Conservation (phyloP, 2,888 invertebrate genomes). For the Campaea margaritaria region DNA sequence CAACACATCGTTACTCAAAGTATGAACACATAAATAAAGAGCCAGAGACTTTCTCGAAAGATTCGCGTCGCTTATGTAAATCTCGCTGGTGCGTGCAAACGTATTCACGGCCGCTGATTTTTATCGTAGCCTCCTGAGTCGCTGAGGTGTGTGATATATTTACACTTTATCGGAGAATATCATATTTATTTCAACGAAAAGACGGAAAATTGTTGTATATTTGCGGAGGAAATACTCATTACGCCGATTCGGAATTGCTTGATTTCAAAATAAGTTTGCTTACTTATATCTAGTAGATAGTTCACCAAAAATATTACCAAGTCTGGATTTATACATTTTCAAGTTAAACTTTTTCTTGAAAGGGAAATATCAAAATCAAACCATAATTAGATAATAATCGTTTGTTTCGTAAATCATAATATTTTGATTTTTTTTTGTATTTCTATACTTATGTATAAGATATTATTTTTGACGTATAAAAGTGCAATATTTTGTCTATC, state of each 20-base stretch:
- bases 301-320: no score
- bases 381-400: no score
- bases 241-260: neutral
- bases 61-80: constrained; percentile 48
- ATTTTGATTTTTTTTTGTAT: no score
- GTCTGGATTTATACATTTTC: no score
- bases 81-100: constrained; percentile 59
- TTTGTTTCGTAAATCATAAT: no score
- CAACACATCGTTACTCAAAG: constrained; percentile 36
- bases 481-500: no score
- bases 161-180: constrained; percentile 37
- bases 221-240: constrained; percentile 10
- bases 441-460: no score
- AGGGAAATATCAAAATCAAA: no score
- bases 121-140: constrained; percentile 57
- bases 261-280: neutral
- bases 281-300: no score
- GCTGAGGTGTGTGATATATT: constrained; percentile 63
- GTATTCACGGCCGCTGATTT: constrained; percentile 65
- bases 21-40: constrained; percentile 37
- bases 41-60: constrained; percentile 35
- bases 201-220: neutral
- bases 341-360: no score
- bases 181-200: constrained; percentile 33
- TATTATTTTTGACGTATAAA: no score